These are phyloP conservation scores for Ceratitis capitata DNA, from an alignment of 1,140 invertebrate species.

Conservation along the genomic window DNA sequence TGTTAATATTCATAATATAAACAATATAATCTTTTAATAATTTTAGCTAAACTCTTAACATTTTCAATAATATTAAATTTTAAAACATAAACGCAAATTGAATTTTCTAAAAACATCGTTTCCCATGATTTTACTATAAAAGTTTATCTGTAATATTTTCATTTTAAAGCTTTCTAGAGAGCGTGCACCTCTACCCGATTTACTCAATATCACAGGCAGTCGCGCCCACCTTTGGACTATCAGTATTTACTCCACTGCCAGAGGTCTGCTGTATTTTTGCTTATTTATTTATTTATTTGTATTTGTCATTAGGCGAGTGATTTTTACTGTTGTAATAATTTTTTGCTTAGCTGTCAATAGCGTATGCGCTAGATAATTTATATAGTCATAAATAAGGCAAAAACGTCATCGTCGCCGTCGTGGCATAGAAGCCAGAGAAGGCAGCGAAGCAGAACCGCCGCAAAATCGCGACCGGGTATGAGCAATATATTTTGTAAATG, in stretches of 20 bases:
- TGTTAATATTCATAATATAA: too few species aligned
- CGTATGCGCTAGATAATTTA: slow-evolving; percentile 64
- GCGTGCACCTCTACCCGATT: background rate
- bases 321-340: slow-evolving; percentile 40
- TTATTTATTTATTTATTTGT: too few species aligned
- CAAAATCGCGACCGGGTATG: background rate
- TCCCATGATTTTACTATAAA: too few species aligned
- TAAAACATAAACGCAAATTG: too few species aligned
- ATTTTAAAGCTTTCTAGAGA: background rate
- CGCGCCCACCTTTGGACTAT: background rate
- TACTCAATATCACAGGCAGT: background rate
- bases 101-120: too few species aligned
- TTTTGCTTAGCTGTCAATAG: slow-evolving; percentile 63
- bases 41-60: too few species aligned
- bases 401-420: background rate
- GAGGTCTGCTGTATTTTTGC: background rate
- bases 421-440: background rate
- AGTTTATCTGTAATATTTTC: background rate
- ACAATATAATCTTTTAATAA: too few species aligned
- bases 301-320: slow-evolving; percentile 54
- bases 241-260: background rate
- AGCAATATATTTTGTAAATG: background rate
- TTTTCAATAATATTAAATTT: too few species aligned
- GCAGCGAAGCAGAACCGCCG: background rate
- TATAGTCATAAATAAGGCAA: slow-evolving; percentile 56